Conservation (phyloP, 2,888 invertebrate species). For the Diarsia brunnea region DNA sequence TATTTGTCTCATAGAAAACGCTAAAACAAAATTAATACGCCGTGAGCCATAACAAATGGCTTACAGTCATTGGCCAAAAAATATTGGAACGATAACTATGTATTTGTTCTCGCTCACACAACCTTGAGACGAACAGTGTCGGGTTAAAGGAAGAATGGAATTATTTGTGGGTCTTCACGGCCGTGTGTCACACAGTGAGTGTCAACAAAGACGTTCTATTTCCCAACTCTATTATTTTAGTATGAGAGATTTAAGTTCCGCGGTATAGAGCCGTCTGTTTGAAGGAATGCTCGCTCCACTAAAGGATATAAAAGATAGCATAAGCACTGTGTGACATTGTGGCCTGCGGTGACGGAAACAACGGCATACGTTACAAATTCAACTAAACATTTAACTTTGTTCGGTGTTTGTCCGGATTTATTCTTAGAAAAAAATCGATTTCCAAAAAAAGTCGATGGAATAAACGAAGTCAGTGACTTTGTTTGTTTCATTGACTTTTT, state of each 20-base stretch:
- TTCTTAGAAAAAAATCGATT: neutral
- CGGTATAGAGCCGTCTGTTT: slow-evolving; percentile 66
- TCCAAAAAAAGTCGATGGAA: too few relatives aligned
- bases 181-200: slow-evolving; percentile 68
- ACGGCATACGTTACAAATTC: slow-evolving; percentile 43
- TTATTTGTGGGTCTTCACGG: slow-evolving; percentile 53
- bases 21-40: slow-evolving; percentile 60
- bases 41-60: slow-evolving; percentile 51
- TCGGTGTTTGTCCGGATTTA: slow-evolving; percentile 10
- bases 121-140: slow-evolving; percentile 49
- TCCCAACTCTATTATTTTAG: slow-evolving; percentile 77
- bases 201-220: slow-evolving; percentile 76
- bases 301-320: slow-evolving; percentile 69
- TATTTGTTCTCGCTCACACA: slow-evolving; percentile 40
- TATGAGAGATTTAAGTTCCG: slow-evolving; percentile 74
- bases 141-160: slow-evolving; percentile 49
- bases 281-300: slow-evolving; percentile 65
- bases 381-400: slow-evolving; percentile 50
- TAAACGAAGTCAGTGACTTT: too few relatives aligned
- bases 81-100: slow-evolving; percentile 53
- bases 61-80: slow-evolving; percentile 56
- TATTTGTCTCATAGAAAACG: slow-evolving; percentile 45
- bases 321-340: slow-evolving; percentile 55
- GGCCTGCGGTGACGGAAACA: slow-evolving; percentile 32
- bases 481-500: too few relatives aligned